Evolutionary conservation across 2,797 vertebrate genomes (phyloP).

Genomic region (Odontamblyopus rebecca): DNA sequence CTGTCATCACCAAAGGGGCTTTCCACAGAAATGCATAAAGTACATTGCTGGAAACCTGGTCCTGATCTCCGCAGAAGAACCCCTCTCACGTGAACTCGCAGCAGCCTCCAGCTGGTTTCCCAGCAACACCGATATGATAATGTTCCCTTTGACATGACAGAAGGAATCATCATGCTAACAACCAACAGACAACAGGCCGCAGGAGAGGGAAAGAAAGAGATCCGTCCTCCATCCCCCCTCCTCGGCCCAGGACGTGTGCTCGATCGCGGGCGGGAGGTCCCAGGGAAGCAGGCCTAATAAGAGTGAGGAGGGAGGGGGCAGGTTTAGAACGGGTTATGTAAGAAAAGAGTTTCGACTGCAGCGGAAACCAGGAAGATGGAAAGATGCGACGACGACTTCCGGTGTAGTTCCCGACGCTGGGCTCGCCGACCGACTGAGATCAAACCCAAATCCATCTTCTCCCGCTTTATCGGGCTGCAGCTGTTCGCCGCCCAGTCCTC

Average conservation of each 20-base stretch:
- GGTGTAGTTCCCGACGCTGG: too few species aligned
- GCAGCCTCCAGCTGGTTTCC: conserved; percentile 80
- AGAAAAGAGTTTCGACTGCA: too few species aligned
- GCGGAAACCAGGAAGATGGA: too few species aligned
- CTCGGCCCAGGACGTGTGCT: conserved; percentile 48
- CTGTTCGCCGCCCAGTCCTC: too few species aligned
- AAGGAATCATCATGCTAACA: conserved; percentile 83
- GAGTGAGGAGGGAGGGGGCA: too few species aligned
- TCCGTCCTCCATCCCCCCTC: conserved; percentile 47
- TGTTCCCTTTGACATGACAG: conserved; percentile 84
- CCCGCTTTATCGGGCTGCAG: too few species aligned
- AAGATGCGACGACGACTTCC: too few species aligned
- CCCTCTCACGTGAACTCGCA: conserved; percentile 75
- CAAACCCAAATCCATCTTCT: too few species aligned
- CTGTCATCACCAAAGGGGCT: conserved; percentile 16
- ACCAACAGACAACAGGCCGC: conserved; percentile 79
- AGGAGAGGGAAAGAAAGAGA: conserved; percentile 42
- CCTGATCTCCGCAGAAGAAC: conserved; percentile 57
- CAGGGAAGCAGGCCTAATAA: conserved; percentile 31
- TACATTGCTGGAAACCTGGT: conserved; percentile 48
- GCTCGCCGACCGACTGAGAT: too few species aligned
- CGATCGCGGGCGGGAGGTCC: conserved; percentile 66
- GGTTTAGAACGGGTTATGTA: too few species aligned
- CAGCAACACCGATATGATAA: conserved; percentile 84
- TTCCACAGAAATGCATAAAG: neutral